Evolutionary conservation across 2,113 vertebrate genomes (phyloP).

Genomic region (Smithornis capensis): DNA sequence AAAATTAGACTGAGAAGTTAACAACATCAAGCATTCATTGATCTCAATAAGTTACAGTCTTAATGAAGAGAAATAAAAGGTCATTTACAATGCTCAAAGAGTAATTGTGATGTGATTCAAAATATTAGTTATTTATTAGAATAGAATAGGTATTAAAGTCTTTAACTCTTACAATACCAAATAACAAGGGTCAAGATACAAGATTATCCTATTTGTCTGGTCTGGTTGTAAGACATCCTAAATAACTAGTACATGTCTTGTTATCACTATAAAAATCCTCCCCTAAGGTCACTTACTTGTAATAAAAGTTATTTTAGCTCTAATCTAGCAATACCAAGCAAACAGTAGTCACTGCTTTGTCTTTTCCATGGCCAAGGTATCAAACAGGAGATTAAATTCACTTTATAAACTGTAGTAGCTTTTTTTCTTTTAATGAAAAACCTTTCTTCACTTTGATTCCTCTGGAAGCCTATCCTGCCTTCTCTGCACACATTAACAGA

Average conservation of each 20-base stretch:
- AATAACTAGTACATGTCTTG: background rate
- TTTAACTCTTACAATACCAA: background rate
- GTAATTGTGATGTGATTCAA: background rate
- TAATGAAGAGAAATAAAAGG: constrained; percentile 17
- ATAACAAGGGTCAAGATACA: background rate
- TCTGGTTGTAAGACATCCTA: background rate
- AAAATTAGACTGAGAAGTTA: constrained; percentile 28
- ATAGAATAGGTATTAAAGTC: background rate
- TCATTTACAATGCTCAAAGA: background rate
- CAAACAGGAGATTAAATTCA: background rate
- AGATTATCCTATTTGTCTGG: background rate
- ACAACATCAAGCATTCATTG: constrained; percentile 48
- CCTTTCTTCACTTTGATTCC: background rate
- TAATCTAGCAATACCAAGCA: background rate
- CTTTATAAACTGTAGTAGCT: background rate
- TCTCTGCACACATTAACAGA: background rate
- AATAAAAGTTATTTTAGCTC: background rate
- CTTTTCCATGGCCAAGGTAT: background rate
- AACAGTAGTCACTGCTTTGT: background rate
- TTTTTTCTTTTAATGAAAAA: background rate
- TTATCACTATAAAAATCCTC: background rate
- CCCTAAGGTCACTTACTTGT: background rate
- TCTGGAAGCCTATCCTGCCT: background rate
- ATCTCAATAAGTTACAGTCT: constrained; percentile 20
- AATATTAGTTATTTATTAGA: background rate